These are phyloP conservation scores for Saccostrea cuccullata DNA, from an alignment of 1,140 invertebrate species.

Conservation along the genomic window DNA sequence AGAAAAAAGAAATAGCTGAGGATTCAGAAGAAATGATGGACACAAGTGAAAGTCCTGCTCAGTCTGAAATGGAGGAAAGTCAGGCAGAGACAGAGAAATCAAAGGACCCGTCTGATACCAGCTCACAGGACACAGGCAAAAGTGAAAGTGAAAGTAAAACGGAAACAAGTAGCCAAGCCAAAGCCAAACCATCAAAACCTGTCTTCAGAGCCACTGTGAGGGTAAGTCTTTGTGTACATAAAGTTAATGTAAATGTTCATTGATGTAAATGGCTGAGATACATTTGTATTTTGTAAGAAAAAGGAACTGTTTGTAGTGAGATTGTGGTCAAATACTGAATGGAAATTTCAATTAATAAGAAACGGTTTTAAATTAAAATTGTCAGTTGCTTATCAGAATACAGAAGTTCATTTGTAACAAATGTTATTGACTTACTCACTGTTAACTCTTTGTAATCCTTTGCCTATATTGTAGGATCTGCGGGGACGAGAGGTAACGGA, in stretches of 20 bases:
- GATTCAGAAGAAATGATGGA: slow-evolving; percentile 45
- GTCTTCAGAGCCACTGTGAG: background rate
- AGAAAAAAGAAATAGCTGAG: slow-evolving; percentile 20
- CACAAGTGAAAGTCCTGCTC: background rate
- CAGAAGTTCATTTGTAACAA: too few relatives aligned
- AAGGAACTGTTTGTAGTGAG: too few relatives aligned
- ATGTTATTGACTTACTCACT: too few relatives aligned
- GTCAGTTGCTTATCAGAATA: too few relatives aligned
- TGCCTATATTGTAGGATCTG: slow-evolving; percentile 28
- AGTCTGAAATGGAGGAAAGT: too few relatives aligned
- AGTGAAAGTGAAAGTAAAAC: slow-evolving; percentile 7
- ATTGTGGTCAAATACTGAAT: too few relatives aligned
- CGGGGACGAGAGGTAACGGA: slow-evolving; percentile 26
- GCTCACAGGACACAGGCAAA: background rate
- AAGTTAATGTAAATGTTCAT: too few relatives aligned
- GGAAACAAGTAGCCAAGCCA: background rate
- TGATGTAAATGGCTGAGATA: too few relatives aligned
- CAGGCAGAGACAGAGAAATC: background rate
- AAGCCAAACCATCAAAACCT: background rate
- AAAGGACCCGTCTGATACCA: background rate
- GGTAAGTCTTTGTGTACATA: background rate
- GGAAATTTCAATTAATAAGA: too few relatives aligned
- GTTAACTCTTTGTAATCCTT: too few relatives aligned
- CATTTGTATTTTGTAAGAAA: too few relatives aligned
- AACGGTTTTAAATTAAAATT: too few relatives aligned